phyloP scores from a whole-genome alignment of 2,113 vertebrate genomes.

The Gallinago undulata region DNA sequence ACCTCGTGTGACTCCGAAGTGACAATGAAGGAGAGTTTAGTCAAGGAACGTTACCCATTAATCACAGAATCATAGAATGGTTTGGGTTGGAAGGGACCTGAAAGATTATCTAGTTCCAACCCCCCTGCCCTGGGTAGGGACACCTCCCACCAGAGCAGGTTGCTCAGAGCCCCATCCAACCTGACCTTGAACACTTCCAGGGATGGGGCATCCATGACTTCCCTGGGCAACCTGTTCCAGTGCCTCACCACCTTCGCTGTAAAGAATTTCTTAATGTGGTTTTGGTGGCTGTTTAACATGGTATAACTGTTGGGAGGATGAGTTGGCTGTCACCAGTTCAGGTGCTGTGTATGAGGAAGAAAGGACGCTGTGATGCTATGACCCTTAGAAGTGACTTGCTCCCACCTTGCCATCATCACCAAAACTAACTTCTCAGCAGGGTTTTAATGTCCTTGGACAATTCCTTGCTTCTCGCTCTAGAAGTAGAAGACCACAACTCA shows the following conservation, averaged over 20 bases:
- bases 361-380: rapidly evolving
- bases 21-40: not conserved
- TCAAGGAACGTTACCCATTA: rapidly evolving
- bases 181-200: too few species aligned
- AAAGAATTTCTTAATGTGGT: not conserved
- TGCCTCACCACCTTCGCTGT: too few species aligned
- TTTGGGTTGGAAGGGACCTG: too few species aligned
- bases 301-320: not conserved
- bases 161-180: too few species aligned
- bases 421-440: not conserved
- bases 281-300: rapidly evolving
- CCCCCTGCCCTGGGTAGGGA: too few species aligned
- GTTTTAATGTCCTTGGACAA: not conserved
- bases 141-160: too few species aligned
- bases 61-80: too few species aligned
- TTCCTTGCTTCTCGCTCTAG: not conserved
- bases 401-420: rapidly evolving
- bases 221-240: too few species aligned
- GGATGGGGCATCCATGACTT: too few species aligned
- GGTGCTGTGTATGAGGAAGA: not conserved
- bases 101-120: too few species aligned
- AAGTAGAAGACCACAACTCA: not conserved
- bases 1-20: rapidly evolving
- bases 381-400: not conserved
- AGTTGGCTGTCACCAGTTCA: not conserved